Conservation (phyloP, 2,797 vertebrate genomes). For the Clamator glandarius region DNA sequence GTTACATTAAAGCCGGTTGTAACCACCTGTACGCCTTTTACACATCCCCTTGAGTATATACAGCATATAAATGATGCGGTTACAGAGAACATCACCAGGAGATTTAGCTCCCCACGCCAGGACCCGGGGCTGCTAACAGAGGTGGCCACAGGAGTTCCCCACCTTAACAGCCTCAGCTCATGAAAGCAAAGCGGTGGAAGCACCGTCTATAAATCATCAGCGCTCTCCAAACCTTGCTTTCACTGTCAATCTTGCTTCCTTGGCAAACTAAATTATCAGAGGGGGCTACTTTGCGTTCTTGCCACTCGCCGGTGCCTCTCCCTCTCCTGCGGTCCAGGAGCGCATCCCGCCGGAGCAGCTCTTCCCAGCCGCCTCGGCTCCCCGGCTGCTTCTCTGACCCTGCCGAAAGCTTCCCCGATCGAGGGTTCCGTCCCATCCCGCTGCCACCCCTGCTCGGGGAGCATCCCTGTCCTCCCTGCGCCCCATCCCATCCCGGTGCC, state of each 20-base stretch:
- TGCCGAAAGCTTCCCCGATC: fast-evolving
- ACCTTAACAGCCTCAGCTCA: neutral
- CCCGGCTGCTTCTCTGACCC: neutral
- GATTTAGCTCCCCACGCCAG: neutral
- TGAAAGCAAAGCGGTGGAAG: neutral
- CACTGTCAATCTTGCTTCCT: neutral
- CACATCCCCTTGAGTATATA: neutral
- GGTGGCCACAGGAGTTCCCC: neutral
- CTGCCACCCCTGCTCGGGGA: neutral
- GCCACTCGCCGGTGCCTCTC: neutral
- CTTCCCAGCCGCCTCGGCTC: neutral
- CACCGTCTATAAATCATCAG: neutral
- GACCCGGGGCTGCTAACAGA: neutral
- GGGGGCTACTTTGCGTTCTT: neutral
- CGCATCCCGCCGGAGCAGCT: neutral
- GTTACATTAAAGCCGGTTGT: neutral
- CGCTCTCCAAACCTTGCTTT: neutral
- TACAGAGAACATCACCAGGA: neutral
- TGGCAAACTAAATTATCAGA: neutral
- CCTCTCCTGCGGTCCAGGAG: too few relatives aligned
- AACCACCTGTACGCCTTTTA: neutral
- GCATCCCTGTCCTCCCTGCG: too few relatives aligned
- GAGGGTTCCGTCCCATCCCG: neutral
- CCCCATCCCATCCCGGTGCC: too few relatives aligned
- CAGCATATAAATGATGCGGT: neutral